Conservation (phyloP, 2,113 vertebrate species). For the Tylochromis polylepis region DNA sequence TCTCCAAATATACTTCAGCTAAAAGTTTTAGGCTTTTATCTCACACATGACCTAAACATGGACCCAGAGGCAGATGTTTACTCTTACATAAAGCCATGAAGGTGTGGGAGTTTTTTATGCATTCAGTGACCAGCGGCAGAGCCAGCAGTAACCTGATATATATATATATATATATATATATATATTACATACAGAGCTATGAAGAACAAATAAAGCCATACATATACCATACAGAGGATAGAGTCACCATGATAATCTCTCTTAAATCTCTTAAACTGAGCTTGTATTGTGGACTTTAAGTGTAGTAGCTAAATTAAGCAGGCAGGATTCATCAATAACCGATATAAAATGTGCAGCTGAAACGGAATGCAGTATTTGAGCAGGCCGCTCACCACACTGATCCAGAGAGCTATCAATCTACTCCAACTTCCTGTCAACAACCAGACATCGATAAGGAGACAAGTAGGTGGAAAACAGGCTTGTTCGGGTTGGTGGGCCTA, state of each 20-base stretch:
- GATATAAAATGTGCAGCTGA: constrained; percentile 1
- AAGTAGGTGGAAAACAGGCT: not conserved
- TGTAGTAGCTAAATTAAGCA: not conserved
- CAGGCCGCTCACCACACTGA: not conserved
- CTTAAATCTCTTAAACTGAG: not conserved
- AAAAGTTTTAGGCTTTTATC: not conserved
- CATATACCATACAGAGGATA: too few species aligned
- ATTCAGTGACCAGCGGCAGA: not conserved
- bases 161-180: too few species aligned
- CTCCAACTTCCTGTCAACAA: constrained; percentile 13
- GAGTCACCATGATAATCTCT: not conserved
- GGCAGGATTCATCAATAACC: not conserved
- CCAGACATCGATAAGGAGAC: not conserved
- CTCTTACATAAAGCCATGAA: not conserved
- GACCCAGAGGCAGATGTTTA: not conserved
- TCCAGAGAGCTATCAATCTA: constrained; percentile 17
- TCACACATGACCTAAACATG: constrained; percentile 1
- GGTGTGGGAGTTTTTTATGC: not conserved
- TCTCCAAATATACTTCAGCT: not conserved
- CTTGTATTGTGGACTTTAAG: not conserved
- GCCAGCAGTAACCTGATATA: not conserved
- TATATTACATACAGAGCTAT: too few species aligned
- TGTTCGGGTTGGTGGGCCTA: not conserved
- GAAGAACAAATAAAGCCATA: not conserved
- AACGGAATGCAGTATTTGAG: not conserved